These are phyloP conservation scores for Zaprionus lachaisei DNA, from an alignment of 1,140 invertebrate genomes.

Conservation along the genomic window DNA sequence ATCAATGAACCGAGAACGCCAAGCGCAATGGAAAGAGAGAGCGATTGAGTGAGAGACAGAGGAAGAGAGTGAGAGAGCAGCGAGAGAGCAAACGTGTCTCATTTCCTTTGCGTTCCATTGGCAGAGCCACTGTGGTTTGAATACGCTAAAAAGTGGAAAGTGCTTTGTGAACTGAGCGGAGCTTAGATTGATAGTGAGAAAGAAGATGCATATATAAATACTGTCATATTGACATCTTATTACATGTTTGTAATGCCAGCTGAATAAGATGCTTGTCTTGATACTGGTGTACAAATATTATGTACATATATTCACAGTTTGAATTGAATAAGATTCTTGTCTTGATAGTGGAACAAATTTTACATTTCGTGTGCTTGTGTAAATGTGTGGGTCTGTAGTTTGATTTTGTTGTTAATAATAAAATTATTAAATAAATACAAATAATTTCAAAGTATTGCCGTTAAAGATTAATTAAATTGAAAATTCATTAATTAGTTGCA, in stretches of 20 bases:
- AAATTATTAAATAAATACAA: background rate
- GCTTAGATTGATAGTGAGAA: background rate
- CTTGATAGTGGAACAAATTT: background rate
- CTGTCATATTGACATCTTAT: background rate
- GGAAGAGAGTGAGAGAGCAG: conserved; percentile 10
- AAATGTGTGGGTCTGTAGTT: background rate
- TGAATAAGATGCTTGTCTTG: background rate
- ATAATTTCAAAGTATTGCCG: too few relatives aligned
- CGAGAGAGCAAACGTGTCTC: conserved; percentile 32
- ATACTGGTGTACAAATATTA: background rate
- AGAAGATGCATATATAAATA: background rate
- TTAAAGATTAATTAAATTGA: too few relatives aligned
- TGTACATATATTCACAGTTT: background rate
- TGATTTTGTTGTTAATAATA: background rate
- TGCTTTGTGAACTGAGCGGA: background rate
- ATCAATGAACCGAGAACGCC: conserved; percentile 60
- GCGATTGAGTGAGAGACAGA: background rate
- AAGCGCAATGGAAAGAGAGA: conserved; percentile 12
- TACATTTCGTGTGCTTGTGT: background rate
- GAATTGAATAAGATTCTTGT: background rate
- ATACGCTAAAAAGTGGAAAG: background rate
- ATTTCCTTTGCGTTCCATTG: conserved; percentile 50
- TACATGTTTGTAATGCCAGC: background rate
- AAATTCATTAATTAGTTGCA: too few relatives aligned
- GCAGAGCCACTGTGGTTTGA: conserved; percentile 30